Percentiles rank a stretch among this genome's conserved stretches.
phyloP scores from a whole-genome alignment of 2,888 invertebrate species.

The Hypomecis atomaria region DNA sequence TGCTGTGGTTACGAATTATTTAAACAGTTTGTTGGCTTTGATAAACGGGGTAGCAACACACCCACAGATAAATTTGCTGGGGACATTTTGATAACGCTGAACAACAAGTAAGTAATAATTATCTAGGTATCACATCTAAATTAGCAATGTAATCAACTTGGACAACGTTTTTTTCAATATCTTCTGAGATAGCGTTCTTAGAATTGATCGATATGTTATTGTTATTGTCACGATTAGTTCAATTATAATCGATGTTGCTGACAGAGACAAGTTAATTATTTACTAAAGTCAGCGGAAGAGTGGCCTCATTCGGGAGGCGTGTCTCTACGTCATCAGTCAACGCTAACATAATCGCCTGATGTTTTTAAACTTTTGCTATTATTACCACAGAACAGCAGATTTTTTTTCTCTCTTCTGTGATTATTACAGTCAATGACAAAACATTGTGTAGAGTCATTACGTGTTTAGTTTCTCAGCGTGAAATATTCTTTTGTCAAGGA shows the following conservation, averaged over 20 bases:
- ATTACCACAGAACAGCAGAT: too few species aligned
- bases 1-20: slow-evolving; percentile 37
- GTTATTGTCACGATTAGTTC: slow-evolving; percentile 13
- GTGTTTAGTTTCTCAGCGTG: neutral
- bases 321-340: slow-evolving; percentile 63
- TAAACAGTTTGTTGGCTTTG: slow-evolving; percentile 43
- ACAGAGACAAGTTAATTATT: slow-evolving; percentile 25
- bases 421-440: slow-evolving; percentile 32
- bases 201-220: slow-evolving; percentile 12
- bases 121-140: slow-evolving; percentile 36
- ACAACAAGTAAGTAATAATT: slow-evolving; percentile 43
- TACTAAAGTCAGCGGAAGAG: slow-evolving; percentile 36
- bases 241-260: slow-evolving; percentile 13
- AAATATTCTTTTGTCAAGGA: slow-evolving; percentile 33
- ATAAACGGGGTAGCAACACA: slow-evolving; percentile 50
- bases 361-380: slow-evolving; percentile 31
- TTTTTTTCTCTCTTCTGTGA: too few species aligned
- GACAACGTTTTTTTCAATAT: slow-evolving; percentile 11
- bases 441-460: slow-evolving; percentile 12
- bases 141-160: slow-evolving; percentile 4
- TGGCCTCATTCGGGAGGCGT: slow-evolving; percentile 56
- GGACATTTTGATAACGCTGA: slow-evolving; percentile 48
- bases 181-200: slow-evolving; percentile 20
- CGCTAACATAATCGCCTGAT: slow-evolving; percentile 29
- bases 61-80: slow-evolving; percentile 56